Conservation (phyloP, 2,113 vertebrate species). For the Oophaga pumilio region DNA sequence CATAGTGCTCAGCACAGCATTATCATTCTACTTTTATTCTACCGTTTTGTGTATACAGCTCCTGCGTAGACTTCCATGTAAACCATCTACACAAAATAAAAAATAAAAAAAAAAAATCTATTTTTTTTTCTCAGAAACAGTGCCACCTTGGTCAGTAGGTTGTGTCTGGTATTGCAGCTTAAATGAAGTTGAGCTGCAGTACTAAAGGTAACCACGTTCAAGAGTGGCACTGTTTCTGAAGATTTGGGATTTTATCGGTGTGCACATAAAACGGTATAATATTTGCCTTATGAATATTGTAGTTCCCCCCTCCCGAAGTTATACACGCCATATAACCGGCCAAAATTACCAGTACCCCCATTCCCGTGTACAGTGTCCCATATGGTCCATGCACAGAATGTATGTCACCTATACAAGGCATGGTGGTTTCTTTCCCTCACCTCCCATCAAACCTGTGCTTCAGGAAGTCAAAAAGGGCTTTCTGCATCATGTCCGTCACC, state of each 20-base stretch:
- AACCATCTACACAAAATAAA: neutral
- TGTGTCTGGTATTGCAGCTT: neutral
- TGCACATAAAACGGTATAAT: neutral
- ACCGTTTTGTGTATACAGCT: neutral
- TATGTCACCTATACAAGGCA: neutral
- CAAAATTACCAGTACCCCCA: neutral
- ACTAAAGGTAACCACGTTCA: neutral
- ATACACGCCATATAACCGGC: neutral
- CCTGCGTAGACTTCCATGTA: neutral
- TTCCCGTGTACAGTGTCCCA: neutral
- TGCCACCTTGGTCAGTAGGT: neutral
- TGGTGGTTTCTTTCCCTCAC: slow-evolving; percentile 76
- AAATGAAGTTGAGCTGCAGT: neutral
- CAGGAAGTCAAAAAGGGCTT: slow-evolving; percentile 99
- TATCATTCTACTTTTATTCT: no score
- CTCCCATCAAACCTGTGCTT: slow-evolving; percentile 99
- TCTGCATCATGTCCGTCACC: slow-evolving; percentile 99
- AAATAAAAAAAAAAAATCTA: neutral
- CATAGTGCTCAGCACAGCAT: neutral
- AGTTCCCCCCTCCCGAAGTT: neutral
- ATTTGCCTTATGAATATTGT: neutral
- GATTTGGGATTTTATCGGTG: neutral
- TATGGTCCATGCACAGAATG: neutral
- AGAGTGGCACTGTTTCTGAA: neutral
- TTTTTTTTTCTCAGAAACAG: neutral